A percentile compares a stretch with the other conserved stretches of the same genome.
These are phyloP conservation scores for Agrochola litura DNA, from an alignment of 2,888 invertebrate genomes.

Conservation along the genomic window DNA sequence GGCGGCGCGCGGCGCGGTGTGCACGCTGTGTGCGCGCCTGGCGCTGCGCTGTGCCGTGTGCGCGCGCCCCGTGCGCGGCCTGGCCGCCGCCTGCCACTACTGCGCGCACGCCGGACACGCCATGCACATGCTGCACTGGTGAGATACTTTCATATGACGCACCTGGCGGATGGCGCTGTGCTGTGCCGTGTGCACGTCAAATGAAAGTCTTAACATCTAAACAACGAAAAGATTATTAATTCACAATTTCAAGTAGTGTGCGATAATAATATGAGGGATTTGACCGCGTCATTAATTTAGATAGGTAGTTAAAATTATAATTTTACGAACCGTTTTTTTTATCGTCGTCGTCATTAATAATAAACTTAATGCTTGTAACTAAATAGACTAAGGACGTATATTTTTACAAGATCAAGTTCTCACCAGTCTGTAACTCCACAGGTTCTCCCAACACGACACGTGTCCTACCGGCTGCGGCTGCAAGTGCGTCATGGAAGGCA, in stretches of 20 bases:
- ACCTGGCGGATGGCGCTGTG: neutral
- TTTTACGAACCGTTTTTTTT: neutral
- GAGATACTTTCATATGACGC: conserved; percentile 8
- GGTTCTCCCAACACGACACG: conserved; percentile 91
- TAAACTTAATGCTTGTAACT: neutral
- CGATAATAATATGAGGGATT: neutral
- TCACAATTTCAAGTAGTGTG: no score
- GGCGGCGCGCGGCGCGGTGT: conserved; percentile 93
- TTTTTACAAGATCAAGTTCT: neutral
- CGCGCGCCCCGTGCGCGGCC: conserved; percentile 95
- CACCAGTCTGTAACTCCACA: conserved; percentile 47
- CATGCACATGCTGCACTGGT: conserved; percentile 95
- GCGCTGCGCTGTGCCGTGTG: conserved; percentile 96
- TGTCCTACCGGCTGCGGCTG: conserved; percentile 99
- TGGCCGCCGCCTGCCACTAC: conserved; percentile 95
- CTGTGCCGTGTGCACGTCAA: no score
- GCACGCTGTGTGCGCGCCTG: conserved; percentile 93
- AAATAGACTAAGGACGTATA: neutral
- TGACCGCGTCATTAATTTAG: neutral
- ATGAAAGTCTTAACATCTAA: no score
- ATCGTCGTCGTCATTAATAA: neutral
- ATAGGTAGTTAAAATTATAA: neutral
- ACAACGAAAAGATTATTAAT: neutral
- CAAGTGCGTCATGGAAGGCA: conserved; percentile 94
- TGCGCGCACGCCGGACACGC: conserved; percentile 99